Conservation (phyloP, 1,140 invertebrate species). For the Oreohelix idahoensis region DNA sequence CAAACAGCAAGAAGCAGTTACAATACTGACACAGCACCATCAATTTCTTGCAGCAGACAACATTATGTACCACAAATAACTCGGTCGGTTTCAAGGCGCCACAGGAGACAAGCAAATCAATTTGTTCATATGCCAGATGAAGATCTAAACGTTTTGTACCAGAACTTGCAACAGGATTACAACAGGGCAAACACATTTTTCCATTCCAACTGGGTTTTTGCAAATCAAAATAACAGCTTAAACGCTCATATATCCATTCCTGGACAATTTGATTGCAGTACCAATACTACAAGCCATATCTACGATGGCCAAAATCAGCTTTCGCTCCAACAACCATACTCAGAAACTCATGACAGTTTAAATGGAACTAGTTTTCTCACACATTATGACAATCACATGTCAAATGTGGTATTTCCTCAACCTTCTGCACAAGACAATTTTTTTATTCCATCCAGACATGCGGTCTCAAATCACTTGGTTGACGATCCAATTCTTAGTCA, state of each 20-base stretch:
- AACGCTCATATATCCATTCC: neutral
- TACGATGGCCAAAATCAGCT: neutral
- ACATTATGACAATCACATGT: neutral
- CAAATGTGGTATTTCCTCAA: neutral
- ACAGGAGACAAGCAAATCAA: neutral
- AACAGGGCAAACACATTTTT: neutral
- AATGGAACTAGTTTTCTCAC: neutral
- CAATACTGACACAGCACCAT: neutral
- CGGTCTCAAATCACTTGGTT: neutral
- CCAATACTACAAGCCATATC: neutral
- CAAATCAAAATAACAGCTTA: constrained; percentile 1
- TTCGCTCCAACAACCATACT: neutral
- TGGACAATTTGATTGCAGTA: neutral
- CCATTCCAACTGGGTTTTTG: constrained; percentile 11
- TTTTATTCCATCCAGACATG: neutral
- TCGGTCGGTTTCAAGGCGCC: neutral
- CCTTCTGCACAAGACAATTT: neutral
- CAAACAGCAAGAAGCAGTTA: neutral
- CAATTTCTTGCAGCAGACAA: neutral
- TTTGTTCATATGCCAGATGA: neutral
- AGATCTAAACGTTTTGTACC: neutral
- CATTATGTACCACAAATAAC: neutral
- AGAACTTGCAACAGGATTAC: neutral
- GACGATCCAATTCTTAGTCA: neutral
- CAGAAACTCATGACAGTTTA: neutral